A percentile compares a stretch with the other conserved stretches of the same genome.
These are phyloP conservation scores for Sebastes baramenuke DNA, from an alignment of 2,797 vertebrate species.

Conservation along the genomic window DNA sequence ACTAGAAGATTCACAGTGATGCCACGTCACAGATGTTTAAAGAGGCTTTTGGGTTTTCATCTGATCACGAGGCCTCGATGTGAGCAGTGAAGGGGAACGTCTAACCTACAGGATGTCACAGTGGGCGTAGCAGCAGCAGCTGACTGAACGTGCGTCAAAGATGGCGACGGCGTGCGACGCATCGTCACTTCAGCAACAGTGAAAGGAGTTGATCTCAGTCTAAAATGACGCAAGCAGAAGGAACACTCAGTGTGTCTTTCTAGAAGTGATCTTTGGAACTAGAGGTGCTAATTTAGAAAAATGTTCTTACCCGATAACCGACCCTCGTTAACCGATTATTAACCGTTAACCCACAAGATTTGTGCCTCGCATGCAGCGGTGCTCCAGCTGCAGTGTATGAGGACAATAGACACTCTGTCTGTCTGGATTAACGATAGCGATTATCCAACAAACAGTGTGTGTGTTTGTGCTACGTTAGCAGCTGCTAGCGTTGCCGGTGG, in stretches of 20 bases:
- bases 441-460: rapidly evolving
- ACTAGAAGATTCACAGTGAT: slow-evolving; percentile 74
- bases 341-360: no score
- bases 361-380: no score
- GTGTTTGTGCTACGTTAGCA: no score
- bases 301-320: no score
- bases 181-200: not conserved
- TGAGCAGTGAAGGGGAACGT: not conserved
- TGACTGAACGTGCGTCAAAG: not conserved
- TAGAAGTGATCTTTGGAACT: not conserved
- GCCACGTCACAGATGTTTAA: not conserved
- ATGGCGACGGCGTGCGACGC: not conserved
- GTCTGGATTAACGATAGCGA: no score
- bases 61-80: slow-evolving; percentile 3
- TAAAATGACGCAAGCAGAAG: slow-evolving; percentile 2
- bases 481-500: no score
- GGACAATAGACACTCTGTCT: no score
- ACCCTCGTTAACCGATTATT: no score
- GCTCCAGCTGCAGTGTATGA: no score
- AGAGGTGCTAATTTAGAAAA: no score
- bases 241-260: slow-evolving; percentile 23
- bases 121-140: slow-evolving; percentile 25
- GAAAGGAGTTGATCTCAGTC: not conserved
- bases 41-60: not conserved
- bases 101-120: not conserved